A percentile compares a stretch with the other conserved stretches of the same genome.
phyloP scores from a whole-genome alignment of 2,113 vertebrate genomes.

The Nanorana parkeri region DNA sequence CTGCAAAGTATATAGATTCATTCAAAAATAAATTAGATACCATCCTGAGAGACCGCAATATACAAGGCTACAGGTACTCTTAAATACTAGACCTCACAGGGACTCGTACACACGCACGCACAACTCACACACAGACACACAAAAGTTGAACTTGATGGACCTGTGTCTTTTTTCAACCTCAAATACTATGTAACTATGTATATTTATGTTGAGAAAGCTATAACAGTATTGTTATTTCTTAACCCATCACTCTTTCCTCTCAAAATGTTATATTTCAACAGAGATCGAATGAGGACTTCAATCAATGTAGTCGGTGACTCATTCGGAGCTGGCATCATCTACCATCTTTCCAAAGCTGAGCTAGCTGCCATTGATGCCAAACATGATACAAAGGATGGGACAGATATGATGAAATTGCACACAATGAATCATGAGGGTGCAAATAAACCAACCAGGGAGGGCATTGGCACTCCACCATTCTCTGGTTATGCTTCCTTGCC shows the following conservation, averaged over 20 bases:
- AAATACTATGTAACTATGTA: too few relatives aligned
- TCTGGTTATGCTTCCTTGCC: slow-evolving; percentile 49
- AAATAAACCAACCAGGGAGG: slow-evolving; percentile 31
- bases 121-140: too few relatives aligned
- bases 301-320: slow-evolving; percentile 85
- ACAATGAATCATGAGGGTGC: slow-evolving; percentile 91
- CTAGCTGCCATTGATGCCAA: slow-evolving; percentile 76
- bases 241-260: neutral
- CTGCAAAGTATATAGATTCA: too few relatives aligned
- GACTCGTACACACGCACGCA: too few relatives aligned
- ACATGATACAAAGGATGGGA: slow-evolving; percentile 85
- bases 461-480: slow-evolving; percentile 25
- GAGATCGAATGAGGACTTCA: slow-evolving; percentile 83
- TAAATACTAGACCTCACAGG: too few relatives aligned
- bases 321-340: slow-evolving; percentile 80
- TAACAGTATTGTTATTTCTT: too few relatives aligned
- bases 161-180: too few relatives aligned
- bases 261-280: slow-evolving; percentile 49
- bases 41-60: too few relatives aligned
- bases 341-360: slow-evolving; percentile 76
- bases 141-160: too few relatives aligned
- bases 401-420: slow-evolving; percentile 96
- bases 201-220: too few relatives aligned
- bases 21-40: too few relatives aligned
- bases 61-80: too few relatives aligned